These are phyloP conservation scores for Lacanobia oleracea DNA, from an alignment of 2,888 invertebrate genomes.

Conservation along the genomic window DNA sequence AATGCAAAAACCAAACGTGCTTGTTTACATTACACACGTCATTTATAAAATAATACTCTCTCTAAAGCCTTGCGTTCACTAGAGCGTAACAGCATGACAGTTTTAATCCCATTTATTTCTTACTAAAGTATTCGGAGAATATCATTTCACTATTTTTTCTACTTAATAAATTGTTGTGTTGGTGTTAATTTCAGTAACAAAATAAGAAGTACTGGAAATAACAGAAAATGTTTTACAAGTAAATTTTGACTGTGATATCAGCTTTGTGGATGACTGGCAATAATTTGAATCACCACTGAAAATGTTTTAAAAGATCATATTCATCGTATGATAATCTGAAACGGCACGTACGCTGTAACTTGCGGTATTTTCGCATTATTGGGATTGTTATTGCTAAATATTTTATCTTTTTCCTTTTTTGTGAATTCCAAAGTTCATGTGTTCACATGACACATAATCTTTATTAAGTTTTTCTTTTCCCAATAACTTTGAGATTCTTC, in stretches of 20 bases:
- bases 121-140: slow-evolving; percentile 25
- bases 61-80: slow-evolving; percentile 45
- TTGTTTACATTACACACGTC: slow-evolving; percentile 33
- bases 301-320: neutral
- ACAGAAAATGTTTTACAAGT: slow-evolving; percentile 9
- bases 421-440: neutral
- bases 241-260: slow-evolving; percentile 5
- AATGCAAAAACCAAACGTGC: slow-evolving; percentile 29
- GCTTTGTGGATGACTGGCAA: neutral
- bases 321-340: neutral
- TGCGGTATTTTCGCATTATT: neutral
- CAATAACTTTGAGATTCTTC: too few relatives aligned
- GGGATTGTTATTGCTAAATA: neutral
- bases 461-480: too few relatives aligned
- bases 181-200: slow-evolving; percentile 23
- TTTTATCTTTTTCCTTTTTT: too few relatives aligned
- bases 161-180: slow-evolving; percentile 26
- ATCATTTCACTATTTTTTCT: slow-evolving; percentile 27
- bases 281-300: neutral
- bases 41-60: slow-evolving; percentile 44
- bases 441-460: too few relatives aligned
- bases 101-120: slow-evolving; percentile 31
- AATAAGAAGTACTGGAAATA: slow-evolving; percentile 11
- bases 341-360: too few relatives aligned
- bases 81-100: slow-evolving; percentile 48